phyloP scores from a whole-genome alignment of 2,797 vertebrate genomes.

The Meriones psammophilus region DNA sequence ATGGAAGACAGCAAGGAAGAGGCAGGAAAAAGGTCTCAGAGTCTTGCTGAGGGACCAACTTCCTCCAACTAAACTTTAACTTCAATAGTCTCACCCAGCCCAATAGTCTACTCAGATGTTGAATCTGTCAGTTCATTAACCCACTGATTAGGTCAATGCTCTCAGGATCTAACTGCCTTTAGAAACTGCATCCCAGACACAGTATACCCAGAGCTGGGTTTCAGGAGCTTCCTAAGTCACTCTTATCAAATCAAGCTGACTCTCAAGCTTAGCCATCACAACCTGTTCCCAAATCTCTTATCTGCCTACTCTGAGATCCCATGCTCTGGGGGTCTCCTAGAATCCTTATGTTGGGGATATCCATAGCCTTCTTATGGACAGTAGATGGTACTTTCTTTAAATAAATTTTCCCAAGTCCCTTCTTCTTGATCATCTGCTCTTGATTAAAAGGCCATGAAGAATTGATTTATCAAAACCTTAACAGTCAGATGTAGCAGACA shows the following conservation, averaged over 20 bases:
- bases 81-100: neutral
- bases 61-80: neutral
- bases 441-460: slow-evolving; percentile 82
- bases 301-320: neutral
- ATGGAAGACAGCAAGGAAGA: neutral
- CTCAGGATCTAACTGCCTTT: neutral
- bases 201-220: neutral
- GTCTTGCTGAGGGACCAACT: neutral
- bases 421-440: slow-evolving; percentile 69
- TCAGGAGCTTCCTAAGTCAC: neutral
- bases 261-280: neutral
- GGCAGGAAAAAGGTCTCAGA: neutral
- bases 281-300: too few species aligned
- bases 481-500: slow-evolving; percentile 65
- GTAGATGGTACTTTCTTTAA: neutral
- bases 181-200: neutral
- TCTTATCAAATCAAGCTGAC: neutral
- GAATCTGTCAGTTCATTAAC: neutral
- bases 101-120: neutral
- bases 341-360: neutral
- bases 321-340: neutral
- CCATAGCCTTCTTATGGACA: neutral
- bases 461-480: slow-evolving; percentile 79
- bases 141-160: too few species aligned
- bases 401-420: neutral